These are phyloP conservation scores for Entomobrya proxima DNA, from an alignment of 2,888 invertebrate species.

Conservation along the genomic window DNA sequence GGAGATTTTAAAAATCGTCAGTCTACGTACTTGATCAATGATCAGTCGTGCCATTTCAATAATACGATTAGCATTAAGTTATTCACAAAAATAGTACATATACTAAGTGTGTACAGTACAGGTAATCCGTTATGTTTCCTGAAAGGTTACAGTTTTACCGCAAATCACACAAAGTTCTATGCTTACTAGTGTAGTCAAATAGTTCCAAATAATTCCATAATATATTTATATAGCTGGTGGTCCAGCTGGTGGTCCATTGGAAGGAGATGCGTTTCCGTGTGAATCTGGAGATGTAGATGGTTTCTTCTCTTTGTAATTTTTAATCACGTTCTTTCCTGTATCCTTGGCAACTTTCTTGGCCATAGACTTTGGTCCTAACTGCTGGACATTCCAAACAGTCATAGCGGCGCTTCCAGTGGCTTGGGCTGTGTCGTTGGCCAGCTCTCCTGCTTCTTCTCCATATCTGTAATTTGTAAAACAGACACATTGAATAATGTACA, in stretches of 20 bases:
- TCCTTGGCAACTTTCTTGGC: constrained; percentile 83
- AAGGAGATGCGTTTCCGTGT: constrained; percentile 20
- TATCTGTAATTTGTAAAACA: constrained; percentile 79
- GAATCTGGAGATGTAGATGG: no score
- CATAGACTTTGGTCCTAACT: constrained; percentile 83
- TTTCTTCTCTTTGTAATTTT: constrained; percentile 77
- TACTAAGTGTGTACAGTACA: no score
- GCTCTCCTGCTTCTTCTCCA: constrained; percentile 82
- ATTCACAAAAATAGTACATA: no score
- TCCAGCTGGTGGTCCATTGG: constrained; percentile 27
- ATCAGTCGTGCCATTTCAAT: neutral
- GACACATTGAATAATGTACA: neutral
- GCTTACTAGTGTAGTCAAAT: no score
- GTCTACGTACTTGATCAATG: neutral
- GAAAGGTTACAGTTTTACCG: no score
- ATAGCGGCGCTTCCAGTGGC: constrained; percentile 84
- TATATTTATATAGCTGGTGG: no score
- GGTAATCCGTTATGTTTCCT: no score
- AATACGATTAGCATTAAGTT: neutral
- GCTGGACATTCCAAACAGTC: constrained; percentile 82
- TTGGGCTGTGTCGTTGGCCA: constrained; percentile 83
- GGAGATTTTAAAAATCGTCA: neutral
- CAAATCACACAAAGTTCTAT: no score
- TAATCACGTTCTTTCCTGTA: constrained; percentile 81
- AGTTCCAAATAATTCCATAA: no score